phyloP scores from a whole-genome alignment of 2,797 vertebrate species.

The Lindbergichthys nudifrons region DNA sequence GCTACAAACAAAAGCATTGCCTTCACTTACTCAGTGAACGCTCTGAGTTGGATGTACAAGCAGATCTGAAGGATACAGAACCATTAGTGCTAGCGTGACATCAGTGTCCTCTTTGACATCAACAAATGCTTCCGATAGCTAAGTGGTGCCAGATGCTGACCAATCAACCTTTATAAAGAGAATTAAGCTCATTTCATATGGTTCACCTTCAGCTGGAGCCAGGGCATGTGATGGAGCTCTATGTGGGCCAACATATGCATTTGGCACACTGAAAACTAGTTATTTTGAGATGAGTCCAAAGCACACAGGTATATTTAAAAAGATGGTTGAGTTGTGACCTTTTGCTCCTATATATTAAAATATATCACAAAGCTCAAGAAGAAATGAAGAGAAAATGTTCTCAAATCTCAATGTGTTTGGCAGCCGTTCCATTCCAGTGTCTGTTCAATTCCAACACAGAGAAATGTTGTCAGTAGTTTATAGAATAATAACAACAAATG shows the following conservation, averaged over 20 bases:
- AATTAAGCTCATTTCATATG: slow-evolving; percentile 67
- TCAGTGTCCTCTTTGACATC: slow-evolving; percentile 70
- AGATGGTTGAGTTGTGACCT: not conserved
- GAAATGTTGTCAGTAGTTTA: too few relatives aligned
- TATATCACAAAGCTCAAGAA: not conserved
- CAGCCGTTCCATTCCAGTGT: too few relatives aligned
- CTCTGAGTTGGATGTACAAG: slow-evolving; percentile 2
- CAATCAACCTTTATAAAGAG: slow-evolving; percentile 78
- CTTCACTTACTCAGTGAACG: not conserved
- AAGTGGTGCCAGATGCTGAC: slow-evolving; percentile 78
- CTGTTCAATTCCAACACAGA: too few relatives aligned
- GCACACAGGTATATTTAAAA: not conserved
- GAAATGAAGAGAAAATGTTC: too few relatives aligned
- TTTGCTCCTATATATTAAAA: not conserved
- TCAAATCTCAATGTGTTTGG: too few relatives aligned
- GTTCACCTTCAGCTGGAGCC: slow-evolving; percentile 78
- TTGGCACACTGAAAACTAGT: slow-evolving; percentile 34
- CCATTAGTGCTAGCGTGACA: slow-evolving; percentile 10
- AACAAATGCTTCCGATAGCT: slow-evolving; percentile 65
- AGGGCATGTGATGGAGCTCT: slow-evolving; percentile 32
- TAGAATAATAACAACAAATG: too few relatives aligned
- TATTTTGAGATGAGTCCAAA: slow-evolving; percentile 5
- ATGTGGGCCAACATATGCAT: slow-evolving; percentile 56
- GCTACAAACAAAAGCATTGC: too few relatives aligned
- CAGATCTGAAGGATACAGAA: slow-evolving; percentile 1